Percentiles rank a stretch among this genome's conserved stretches.
These are phyloP conservation scores for Oxystoma pomonae DNA, from an alignment of 2,888 invertebrate genomes.

Conservation along the genomic window DNA sequence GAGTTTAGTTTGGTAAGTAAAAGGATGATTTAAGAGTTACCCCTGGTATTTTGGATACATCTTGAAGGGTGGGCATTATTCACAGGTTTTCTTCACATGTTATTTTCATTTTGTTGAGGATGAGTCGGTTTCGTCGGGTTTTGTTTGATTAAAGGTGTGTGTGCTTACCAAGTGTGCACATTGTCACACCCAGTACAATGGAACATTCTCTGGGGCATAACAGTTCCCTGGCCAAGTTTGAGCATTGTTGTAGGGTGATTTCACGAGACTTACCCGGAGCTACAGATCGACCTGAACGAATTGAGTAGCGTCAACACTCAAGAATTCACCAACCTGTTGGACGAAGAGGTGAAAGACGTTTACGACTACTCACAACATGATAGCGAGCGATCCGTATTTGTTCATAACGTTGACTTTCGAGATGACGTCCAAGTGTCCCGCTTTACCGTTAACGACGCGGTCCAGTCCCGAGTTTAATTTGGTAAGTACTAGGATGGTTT, in stretches of 20 bases:
- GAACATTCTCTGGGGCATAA: too few relatives aligned
- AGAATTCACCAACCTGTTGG: conserved; percentile 51
- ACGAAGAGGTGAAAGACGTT: conserved; percentile 49
- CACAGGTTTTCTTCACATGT: too few relatives aligned
- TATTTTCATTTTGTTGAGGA: too few relatives aligned
- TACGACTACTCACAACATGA: conserved; percentile 36
- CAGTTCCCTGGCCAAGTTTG: too few relatives aligned
- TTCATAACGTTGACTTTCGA: conserved; percentile 72
- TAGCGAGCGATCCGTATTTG: conserved; percentile 38
- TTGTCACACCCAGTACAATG: too few relatives aligned
- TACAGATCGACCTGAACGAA: conserved; percentile 44
- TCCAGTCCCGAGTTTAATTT: conserved; percentile 92
- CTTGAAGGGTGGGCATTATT: too few relatives aligned
- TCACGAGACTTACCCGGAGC: conserved; percentile 44
- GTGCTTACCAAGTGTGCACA: too few relatives aligned
- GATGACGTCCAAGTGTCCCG: conserved; percentile 69
- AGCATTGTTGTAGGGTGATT: too few relatives aligned
- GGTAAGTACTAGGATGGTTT: conserved; percentile 54
- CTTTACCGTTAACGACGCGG: conserved; percentile 85
- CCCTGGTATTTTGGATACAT: too few relatives aligned
- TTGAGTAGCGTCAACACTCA: conserved; percentile 46
- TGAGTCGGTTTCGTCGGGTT: too few relatives aligned
- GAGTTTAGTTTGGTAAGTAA: conserved; percentile 82
- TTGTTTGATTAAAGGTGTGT: too few relatives aligned
- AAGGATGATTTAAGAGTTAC: too few relatives aligned